Evolutionary conservation across 2,113 vertebrate genomes (phyloP).

Genomic region (Raja brachyura): DNA sequence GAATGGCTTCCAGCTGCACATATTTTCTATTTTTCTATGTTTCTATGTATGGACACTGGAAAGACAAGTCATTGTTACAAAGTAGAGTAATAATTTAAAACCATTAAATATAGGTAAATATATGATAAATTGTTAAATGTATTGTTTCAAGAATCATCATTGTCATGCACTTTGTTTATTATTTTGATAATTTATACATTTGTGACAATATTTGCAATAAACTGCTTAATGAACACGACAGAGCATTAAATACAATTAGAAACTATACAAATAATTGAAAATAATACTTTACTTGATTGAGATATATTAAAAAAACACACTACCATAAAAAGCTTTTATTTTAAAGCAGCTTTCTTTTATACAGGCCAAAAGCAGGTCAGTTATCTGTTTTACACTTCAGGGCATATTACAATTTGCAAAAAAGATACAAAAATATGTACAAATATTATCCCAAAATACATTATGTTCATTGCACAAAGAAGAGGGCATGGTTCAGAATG

Average conservation of each 20-base stretch:
- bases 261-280: constrained; percentile 35
- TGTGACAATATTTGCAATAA: constrained; percentile 10
- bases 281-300: constrained; percentile 16
- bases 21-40: too few species aligned
- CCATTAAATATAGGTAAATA: not conserved
- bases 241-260: constrained; percentile 21
- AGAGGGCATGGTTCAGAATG: constrained; percentile 23
- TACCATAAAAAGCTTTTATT: constrained; percentile 36
- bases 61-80: not conserved
- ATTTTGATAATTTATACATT: constrained; percentile 25
- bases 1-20: too few species aligned
- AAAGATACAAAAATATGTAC: constrained; percentile 38
- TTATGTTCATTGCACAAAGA: constrained; percentile 34
- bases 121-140: not conserved
- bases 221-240: constrained; percentile 9
- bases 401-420: constrained; percentile 33
- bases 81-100: not conserved
- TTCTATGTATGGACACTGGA: not conserved
- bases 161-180: constrained; percentile 34
- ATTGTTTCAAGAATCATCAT: constrained; percentile 15
- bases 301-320: constrained; percentile 38
- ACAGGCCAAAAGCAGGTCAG: constrained; percentile 33
- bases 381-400: constrained; percentile 23
- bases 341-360: constrained; percentile 33
- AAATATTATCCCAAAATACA: constrained; percentile 29